Percentiles rank a stretch among this genome's conserved stretches.
phyloP scores from a whole-genome alignment of 2,888 invertebrate species.

The Agonopterix subpropinquella region DNA sequence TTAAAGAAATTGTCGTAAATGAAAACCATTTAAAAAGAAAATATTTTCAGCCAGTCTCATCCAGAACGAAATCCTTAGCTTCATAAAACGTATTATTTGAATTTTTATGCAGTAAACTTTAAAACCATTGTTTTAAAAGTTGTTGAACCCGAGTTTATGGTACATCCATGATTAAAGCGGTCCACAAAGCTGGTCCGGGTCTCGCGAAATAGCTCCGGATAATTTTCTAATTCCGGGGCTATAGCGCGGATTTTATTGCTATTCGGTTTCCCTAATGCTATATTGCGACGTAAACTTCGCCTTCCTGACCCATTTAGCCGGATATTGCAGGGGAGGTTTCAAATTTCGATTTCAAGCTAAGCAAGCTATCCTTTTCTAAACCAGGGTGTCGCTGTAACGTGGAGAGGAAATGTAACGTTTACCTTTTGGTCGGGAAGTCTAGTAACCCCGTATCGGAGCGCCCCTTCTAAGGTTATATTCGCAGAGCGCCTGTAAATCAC shows the following conservation, averaged over 20 bases:
- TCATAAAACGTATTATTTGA: no score
- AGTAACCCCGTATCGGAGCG: slow-evolving; percentile 48
- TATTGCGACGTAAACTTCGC: slow-evolving; percentile 68
- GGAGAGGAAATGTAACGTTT: slow-evolving; percentile 23
- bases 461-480: slow-evolving; percentile 28
- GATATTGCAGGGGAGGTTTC: slow-evolving; percentile 60
- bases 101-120: no score
- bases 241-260: slow-evolving; percentile 56
- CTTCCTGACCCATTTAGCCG: slow-evolving; percentile 73
- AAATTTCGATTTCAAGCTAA: slow-evolving; percentile 50
- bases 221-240: slow-evolving; percentile 59
- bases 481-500: slow-evolving; percentile 66
- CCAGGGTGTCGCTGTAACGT: slow-evolving; percentile 10
- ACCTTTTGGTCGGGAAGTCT: slow-evolving; percentile 27
- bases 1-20: no score
- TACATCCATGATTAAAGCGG: no score
- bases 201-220: slow-evolving; percentile 29
- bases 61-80: no score
- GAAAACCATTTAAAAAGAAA: no score
- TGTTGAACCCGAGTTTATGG: no score
- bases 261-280: slow-evolving; percentile 60
- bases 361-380: slow-evolving; percentile 39
- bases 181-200: not conserved
- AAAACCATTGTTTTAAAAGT: no score
- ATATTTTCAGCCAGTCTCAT: no score